Conservation (phyloP, 2,888 invertebrate genomes). For the Diplazon laetatorius region DNA sequence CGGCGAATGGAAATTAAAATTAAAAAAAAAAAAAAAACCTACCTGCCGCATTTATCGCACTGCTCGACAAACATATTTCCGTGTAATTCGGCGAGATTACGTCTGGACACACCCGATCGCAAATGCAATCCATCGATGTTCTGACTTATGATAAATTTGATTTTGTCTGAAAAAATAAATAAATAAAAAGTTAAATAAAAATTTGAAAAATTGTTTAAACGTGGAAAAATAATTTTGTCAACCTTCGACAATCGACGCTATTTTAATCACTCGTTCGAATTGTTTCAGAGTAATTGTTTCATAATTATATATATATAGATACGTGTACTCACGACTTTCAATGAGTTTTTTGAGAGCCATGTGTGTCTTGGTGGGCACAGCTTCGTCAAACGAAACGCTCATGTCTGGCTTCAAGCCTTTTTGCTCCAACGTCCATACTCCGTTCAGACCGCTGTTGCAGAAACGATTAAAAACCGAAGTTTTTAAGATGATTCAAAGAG, state of each 20-base stretch:
- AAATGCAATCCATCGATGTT: constrained; percentile 99
- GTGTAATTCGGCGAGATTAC: constrained; percentile 95
- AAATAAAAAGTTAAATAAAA: not conserved
- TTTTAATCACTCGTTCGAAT: no score
- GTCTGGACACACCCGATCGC: constrained; percentile 92
- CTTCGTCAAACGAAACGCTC: constrained; percentile 94
- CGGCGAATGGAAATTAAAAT: no score
- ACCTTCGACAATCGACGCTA: no score
- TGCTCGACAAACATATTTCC: constrained; percentile 99
- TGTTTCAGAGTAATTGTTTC: no score
- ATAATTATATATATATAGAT: no score
- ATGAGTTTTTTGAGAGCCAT: constrained; percentile 94
- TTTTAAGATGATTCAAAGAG: not conserved
- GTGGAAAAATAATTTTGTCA: no score
- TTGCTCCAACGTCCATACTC: constrained; percentile 98
- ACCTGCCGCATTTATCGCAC: constrained; percentile 94
- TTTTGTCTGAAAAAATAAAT: constrained; percentile 83
- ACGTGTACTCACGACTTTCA: constrained; percentile 82
- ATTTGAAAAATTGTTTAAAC: no score
- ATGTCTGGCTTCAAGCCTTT: constrained; percentile 93
- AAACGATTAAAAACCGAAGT: constrained; percentile 15
- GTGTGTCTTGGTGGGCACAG: constrained; percentile 96
- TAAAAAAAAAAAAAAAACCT: constrained; percentile 62
- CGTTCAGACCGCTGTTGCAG: constrained; percentile 90
- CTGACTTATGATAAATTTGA: constrained; percentile 96